Percentiles rank a stretch among this genome's conserved stretches.
Evolutionary conservation across 2,113 vertebrate species (phyloP).

Genomic region (Lepisosteus osseus): DNA sequence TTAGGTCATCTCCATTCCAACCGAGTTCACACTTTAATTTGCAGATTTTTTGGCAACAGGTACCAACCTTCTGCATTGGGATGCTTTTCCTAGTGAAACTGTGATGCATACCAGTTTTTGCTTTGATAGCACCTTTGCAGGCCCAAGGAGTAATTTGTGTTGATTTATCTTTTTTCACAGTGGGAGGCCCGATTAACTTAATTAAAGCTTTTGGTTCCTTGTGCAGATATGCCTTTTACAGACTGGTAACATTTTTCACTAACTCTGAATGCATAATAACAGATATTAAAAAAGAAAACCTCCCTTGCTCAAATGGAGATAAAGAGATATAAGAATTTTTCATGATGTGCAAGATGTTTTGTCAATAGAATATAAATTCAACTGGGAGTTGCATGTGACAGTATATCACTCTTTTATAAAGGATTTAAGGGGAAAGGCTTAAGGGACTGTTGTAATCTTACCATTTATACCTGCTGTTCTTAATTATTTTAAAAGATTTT

Average conservation of each 20-base stretch:
- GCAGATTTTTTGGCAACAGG: no score
- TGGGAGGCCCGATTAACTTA: slow-evolving; percentile 7
- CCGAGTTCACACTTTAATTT: no score
- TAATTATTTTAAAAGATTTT: slow-evolving; percentile 12
- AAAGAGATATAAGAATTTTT: background rate
- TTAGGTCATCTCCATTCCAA: no score
- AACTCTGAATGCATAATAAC: background rate
- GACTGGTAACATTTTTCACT: background rate
- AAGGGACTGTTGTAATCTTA: slow-evolving; percentile 9
- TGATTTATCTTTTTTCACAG: slow-evolving; percentile 13
- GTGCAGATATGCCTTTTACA: background rate
- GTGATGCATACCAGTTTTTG: background rate
- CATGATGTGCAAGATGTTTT: no score
- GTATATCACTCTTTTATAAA: background rate
- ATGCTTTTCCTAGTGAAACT: background rate
- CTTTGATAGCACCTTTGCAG: background rate
- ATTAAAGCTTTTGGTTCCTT: slow-evolving; percentile 14
- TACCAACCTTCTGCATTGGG: no score
- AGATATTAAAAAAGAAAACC: background rate
- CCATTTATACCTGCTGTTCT: background rate
- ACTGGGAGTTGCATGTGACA: background rate
- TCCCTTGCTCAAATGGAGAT: background rate
- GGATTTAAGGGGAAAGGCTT: slow-evolving; percentile 2
- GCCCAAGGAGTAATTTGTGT: background rate
- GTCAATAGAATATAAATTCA: background rate